Conservation (phyloP, 2,888 invertebrate genomes). For the Carterocephalus palaemon region DNA sequence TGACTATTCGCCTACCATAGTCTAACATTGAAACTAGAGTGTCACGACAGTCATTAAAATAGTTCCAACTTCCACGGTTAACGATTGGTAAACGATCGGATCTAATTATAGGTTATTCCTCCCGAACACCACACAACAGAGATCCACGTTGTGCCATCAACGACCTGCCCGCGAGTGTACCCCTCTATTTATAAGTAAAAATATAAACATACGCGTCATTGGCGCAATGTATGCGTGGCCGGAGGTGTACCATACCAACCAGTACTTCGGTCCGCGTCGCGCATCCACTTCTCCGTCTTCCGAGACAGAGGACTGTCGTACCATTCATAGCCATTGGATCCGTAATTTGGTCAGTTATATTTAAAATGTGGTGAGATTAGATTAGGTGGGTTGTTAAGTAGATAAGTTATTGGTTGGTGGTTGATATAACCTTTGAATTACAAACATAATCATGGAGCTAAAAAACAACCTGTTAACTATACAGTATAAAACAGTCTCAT, state of each 20-base stretch:
- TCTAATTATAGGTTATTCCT: constrained; percentile 78
- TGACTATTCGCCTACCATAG: too few species aligned
- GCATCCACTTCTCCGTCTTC: constrained; percentile 1
- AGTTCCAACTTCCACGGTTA: constrained; percentile 2
- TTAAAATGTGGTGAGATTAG: too few species aligned
- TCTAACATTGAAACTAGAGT: background rate
- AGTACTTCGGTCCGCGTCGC: constrained; percentile 6
- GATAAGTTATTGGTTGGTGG: too few species aligned
- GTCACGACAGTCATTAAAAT: constrained; percentile 1
- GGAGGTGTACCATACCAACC: background rate
- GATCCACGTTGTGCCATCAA: constrained; percentile 70
- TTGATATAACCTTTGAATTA: too few species aligned
- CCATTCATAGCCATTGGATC: too few species aligned
- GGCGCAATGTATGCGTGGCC: constrained; percentile 8
- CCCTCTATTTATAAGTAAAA: constrained; percentile 25
- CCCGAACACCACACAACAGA: constrained; percentile 70
- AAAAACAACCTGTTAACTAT: too few species aligned
- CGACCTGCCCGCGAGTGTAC: constrained; percentile 68
- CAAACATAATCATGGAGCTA: too few species aligned
- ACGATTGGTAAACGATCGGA: constrained; percentile 61
- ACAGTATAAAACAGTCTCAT: too few species aligned
- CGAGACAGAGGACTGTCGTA: too few species aligned
- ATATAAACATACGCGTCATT: constrained; percentile 23
- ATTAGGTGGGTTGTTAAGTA: too few species aligned
- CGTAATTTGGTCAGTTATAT: too few species aligned